These are phyloP conservation scores for Bucorvus abyssinicus DNA, from an alignment of 2,797 vertebrate genomes.

Conservation along the genomic window DNA sequence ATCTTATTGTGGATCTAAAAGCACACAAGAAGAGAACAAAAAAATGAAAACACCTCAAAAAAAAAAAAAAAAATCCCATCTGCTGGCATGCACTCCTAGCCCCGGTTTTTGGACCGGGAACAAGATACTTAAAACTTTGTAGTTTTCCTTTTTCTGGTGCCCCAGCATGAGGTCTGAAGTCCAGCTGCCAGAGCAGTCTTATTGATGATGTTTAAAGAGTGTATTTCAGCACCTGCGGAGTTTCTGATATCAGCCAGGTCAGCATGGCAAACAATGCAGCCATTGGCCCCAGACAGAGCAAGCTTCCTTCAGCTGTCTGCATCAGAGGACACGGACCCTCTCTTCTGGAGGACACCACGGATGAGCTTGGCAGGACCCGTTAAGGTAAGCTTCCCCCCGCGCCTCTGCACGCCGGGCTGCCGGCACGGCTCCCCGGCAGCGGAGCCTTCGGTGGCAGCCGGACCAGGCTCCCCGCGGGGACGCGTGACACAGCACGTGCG, in stretches of 20 bases:
- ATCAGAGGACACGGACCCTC: too few relatives aligned
- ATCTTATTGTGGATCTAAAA: not conserved
- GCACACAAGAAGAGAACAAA: not conserved
- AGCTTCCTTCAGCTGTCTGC: not conserved
- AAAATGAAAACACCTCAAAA: not conserved
- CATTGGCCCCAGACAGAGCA: not conserved
- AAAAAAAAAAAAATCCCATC: not conserved
- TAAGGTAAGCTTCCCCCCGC: not conserved
- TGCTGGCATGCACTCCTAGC: not conserved
- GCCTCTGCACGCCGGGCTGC: not conserved
- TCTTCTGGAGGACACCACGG: not conserved
- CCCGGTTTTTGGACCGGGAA: not conserved
- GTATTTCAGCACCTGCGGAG: conserved; percentile 1
- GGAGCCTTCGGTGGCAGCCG: fast-evolving
- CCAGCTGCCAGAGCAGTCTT: not conserved
- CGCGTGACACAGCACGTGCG: fast-evolving
- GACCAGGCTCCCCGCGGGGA: fast-evolving
- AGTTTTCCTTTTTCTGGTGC: not conserved
- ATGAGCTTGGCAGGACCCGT: fast-evolving
- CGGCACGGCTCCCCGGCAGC: not conserved
- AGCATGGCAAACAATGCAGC: not conserved
- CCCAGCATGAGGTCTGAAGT: not conserved
- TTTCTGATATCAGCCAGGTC: conserved; percentile 3
- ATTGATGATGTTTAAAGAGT: conserved; percentile 18
- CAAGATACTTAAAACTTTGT: not conserved